These are phyloP conservation scores for Philopotamus ludificatus DNA, from an alignment of 1,140 invertebrate genomes.

Conservation along the genomic window DNA sequence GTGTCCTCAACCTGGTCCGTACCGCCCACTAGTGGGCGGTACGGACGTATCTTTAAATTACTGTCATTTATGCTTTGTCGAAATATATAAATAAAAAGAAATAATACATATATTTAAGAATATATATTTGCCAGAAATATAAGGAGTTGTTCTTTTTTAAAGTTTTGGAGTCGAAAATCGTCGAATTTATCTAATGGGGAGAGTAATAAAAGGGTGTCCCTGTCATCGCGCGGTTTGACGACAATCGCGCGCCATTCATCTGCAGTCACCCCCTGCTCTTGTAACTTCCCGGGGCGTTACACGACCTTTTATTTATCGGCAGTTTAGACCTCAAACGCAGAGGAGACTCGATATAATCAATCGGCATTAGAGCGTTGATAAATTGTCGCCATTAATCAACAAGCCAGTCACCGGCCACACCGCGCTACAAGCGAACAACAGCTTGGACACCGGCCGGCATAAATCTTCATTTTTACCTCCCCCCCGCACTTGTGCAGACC, in stretches of 20 bases:
- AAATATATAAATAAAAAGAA: too few relatives aligned
- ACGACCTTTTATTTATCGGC: constrained; percentile 13
- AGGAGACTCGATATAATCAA: constrained; percentile 15
- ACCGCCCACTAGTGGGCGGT: too few relatives aligned
- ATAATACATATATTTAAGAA: too few relatives aligned
- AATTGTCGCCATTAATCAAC: constrained; percentile 23
- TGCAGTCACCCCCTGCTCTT: neutral
- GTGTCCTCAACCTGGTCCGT: too few relatives aligned
- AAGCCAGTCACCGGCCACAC: neutral
- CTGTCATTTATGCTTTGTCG: too few relatives aligned
- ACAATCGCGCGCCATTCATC: neutral
- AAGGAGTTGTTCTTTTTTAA: too few relatives aligned
- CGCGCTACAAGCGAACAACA: constrained; percentile 6
- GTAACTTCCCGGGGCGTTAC: neutral
- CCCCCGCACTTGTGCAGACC: neutral
- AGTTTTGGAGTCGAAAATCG: too few relatives aligned
- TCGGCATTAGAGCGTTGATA: constrained; percentile 17
- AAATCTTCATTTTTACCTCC: constrained; percentile 15
- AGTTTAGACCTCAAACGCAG: neutral
- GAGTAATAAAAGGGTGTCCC: too few relatives aligned
- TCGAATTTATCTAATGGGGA: too few relatives aligned
- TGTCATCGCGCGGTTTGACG: too few relatives aligned
- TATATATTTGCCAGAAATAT: too few relatives aligned
- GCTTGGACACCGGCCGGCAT: constrained; percentile 1
- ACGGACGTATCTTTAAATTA: too few relatives aligned